A percentile compares a stretch with the other conserved stretches of the same genome.
Evolutionary conservation across 92 coral and sea anemone genomes (phyloP).

Genomic region (Pocillopora grandis): DNA sequence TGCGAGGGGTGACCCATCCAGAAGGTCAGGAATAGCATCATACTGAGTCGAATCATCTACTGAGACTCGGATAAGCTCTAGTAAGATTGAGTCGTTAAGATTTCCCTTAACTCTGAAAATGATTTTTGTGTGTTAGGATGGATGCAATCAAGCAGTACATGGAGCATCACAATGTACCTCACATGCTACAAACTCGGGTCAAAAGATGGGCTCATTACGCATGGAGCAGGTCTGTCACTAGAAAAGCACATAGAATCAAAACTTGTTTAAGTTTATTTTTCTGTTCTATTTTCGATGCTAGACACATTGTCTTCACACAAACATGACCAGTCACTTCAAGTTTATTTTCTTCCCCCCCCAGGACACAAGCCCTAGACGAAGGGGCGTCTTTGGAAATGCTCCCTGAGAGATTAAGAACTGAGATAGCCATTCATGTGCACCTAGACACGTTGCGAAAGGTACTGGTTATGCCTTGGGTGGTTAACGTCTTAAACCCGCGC

Average conservation of each 20-base stretch:
- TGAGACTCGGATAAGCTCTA: not conserved
- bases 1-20: too few relatives aligned
- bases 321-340: too few relatives aligned
- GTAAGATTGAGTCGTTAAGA: too few relatives aligned
- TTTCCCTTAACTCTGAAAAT: too few relatives aligned
- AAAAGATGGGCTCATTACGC: conserved; percentile 96
- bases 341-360: not conserved
- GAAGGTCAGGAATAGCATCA: too few relatives aligned
- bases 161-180: conserved; percentile 93
- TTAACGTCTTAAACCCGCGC: too few relatives aligned
- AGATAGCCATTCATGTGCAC: conserved; percentile 97
- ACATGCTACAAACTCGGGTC: conserved; percentile 79
- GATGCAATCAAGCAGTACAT: conserved; percentile 90
- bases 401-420: conserved; percentile 91
- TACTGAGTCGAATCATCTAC: too few relatives aligned
- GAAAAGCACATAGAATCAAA: not conserved
- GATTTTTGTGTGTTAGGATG: conserved; percentile 61
- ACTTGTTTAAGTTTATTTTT: too few relatives aligned
- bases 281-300: too few relatives aligned
- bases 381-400: conserved; percentile 79
- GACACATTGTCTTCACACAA: too few relatives aligned
- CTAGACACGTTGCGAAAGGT: conserved; percentile 93
- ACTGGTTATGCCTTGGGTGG: not conserved
- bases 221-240: conserved; percentile 78
- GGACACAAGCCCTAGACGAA: conserved; percentile 91